Percentiles rank a stretch among this genome's conserved stretches.
phyloP scores from a whole-genome alignment of 2,888 invertebrate species.

The Acleris sparsana region DNA sequence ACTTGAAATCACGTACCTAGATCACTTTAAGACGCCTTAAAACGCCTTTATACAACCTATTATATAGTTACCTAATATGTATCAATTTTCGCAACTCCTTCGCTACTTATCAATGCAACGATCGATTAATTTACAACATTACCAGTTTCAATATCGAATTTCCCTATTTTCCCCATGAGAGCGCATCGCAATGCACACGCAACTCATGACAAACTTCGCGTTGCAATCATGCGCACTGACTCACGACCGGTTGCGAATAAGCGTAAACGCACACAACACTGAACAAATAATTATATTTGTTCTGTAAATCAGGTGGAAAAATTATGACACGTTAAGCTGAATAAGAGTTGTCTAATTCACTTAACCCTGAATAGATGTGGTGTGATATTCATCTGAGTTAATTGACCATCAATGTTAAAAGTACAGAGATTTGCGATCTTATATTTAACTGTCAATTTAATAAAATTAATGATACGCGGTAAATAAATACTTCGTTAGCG shows the following conservation, averaged over 20 bases:
- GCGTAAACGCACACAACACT: conserved; percentile 23
- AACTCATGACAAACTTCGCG: conserved; percentile 15
- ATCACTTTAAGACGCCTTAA: too few species aligned
- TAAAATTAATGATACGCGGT: conserved; percentile 17
- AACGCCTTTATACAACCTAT: too few species aligned
- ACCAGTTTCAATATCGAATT: conserved; percentile 18
- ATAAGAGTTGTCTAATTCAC: not conserved
- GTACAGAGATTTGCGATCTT: not conserved
- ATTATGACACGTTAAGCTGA: not conserved
- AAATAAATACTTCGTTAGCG: conserved; percentile 11
- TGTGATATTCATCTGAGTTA: too few species aligned
- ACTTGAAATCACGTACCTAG: too few species aligned
- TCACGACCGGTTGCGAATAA: conserved; percentile 27
- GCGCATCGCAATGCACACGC: conserved; percentile 28
- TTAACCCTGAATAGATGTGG: too few species aligned
- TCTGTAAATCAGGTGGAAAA: conserved; percentile 4
- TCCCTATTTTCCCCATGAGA: conserved; percentile 35
- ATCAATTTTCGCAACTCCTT: not conserved
- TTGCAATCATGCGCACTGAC: conserved; percentile 28
- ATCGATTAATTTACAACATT: conserved; percentile 21
- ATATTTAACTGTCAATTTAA: conserved; percentile 7
- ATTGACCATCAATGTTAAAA: not conserved
- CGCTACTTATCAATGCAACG: not conserved
- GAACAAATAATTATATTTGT: conserved; percentile 15
- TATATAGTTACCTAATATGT: not conserved